phyloP scores from a whole-genome alignment of 2,113 vertebrate species.

The Dolichallabes microphthalmus region DNA sequence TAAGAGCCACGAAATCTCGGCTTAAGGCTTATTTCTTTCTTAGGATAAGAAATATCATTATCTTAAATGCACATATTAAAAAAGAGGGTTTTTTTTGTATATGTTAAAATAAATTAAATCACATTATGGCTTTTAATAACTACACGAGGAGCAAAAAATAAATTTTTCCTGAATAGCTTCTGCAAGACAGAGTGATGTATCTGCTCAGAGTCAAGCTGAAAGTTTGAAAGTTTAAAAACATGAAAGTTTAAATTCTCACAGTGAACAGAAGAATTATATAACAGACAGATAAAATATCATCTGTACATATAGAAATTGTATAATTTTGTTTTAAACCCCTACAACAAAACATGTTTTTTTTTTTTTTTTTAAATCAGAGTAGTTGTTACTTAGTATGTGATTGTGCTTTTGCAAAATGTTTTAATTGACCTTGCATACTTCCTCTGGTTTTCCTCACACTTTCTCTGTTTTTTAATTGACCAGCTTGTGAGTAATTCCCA shows the following conservation, averaged over 20 bases:
- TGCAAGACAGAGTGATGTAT: background rate
- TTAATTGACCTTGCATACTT: background rate
- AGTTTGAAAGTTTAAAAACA: too few species aligned
- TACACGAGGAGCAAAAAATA: background rate
- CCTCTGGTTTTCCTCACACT: background rate
- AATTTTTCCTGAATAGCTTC: conserved; percentile 2
- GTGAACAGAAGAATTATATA: background rate
- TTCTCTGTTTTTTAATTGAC: background rate
- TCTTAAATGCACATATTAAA: background rate
- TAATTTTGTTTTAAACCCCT: background rate
- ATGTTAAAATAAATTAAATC: background rate
- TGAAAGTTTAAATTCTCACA: background rate
- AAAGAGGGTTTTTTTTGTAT: background rate
- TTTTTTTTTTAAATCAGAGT: background rate
- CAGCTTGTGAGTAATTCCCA: background rate
- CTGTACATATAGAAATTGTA: background rate
- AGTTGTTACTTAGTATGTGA: background rate
- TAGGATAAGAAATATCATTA: background rate
- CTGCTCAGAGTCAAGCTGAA: background rate
- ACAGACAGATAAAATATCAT: background rate
- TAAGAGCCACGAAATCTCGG: background rate
- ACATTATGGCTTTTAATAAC: background rate
- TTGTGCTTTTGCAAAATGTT: background rate
- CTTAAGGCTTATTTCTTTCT: background rate
- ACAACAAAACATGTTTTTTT: background rate